phyloP scores from a whole-genome alignment of 2,888 invertebrate species.

The Podabrus alpinus region DNA sequence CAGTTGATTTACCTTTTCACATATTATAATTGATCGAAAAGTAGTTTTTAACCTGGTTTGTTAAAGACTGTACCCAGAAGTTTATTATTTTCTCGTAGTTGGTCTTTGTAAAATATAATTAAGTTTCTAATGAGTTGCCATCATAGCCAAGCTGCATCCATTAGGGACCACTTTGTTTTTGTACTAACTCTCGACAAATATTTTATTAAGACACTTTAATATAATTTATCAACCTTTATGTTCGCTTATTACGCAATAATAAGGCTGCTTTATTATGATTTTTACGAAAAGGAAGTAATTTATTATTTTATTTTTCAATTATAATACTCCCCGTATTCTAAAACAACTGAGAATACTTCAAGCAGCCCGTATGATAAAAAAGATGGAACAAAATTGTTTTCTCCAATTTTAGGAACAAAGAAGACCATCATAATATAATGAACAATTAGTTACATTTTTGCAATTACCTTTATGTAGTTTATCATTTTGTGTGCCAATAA shows the following conservation, averaged over 20 bases:
- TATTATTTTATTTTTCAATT: neutral
- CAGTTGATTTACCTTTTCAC: neutral
- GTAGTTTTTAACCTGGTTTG: neutral
- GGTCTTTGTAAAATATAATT: slow-evolving; percentile 21
- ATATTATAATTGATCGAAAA: neutral
- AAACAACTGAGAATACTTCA: neutral
- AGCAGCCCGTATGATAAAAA: neutral
- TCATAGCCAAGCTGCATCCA: slow-evolving; percentile 22
- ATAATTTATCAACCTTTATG: slow-evolving; percentile 16
- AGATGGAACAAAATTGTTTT: neutral
- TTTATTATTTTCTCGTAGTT: slow-evolving; percentile 25
- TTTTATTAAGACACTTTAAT: slow-evolving; percentile 27
- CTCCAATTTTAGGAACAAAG: neutral
- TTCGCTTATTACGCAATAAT: neutral
- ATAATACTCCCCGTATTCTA: too few species aligned
- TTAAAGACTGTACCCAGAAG: neutral
- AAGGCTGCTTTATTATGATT: neutral
- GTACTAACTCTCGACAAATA: slow-evolving; percentile 21
- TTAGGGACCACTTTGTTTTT: slow-evolving; percentile 29
- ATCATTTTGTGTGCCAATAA: too few species aligned
- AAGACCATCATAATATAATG: too few species aligned
- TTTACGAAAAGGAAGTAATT: neutral
- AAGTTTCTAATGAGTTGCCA: slow-evolving; percentile 24
- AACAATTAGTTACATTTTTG: too few species aligned
- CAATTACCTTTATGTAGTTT: too few species aligned